Percentiles rank a stretch among this genome's conserved stretches.
Conservation (phyloP, 2,113 vertebrate genomes). For the Calyptommatus sinebrachiatus region DNA sequence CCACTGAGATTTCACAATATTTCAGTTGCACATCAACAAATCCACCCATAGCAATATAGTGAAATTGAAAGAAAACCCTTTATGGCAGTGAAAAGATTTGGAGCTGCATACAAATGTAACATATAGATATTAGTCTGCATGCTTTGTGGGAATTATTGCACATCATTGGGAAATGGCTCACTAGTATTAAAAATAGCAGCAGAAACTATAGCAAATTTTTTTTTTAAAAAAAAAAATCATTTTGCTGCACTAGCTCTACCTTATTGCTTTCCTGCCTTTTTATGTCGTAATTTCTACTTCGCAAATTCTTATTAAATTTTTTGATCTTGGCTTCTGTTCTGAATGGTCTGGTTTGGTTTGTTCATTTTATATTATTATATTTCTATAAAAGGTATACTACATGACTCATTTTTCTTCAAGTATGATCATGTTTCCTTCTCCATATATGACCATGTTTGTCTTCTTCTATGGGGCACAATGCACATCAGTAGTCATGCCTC, state of each 20-base stretch:
- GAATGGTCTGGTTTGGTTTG: not conserved
- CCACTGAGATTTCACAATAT: not conserved
- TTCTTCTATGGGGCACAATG: constrained; percentile 8
- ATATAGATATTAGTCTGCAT: constrained; percentile 48
- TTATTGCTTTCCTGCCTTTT: not conserved
- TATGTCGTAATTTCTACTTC: not conserved
- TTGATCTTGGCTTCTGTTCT: constrained; percentile 1
- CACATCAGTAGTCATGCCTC: not conserved
- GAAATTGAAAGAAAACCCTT: not conserved
- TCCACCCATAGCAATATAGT: constrained; percentile 14
- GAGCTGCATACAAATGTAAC: constrained; percentile 47
- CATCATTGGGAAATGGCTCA: constrained; percentile 33
- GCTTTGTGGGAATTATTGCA: constrained; percentile 43
- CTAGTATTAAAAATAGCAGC: constrained; percentile 33
- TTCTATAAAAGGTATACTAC: not conserved
- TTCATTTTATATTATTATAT: not conserved
- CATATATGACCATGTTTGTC: not conserved
- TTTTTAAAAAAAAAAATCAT: no score
- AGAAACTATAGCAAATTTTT: constrained; percentile 26
- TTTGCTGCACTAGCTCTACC: not conserved
- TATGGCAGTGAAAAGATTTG: constrained; percentile 18
- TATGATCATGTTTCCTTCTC: not conserved
- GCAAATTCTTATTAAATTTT: not conserved
- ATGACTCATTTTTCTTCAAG: not conserved
- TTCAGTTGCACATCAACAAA: constrained; percentile 18